A percentile compares a stretch with the other conserved stretches of the same genome.
Evolutionary conservation across 2,113 vertebrate genomes (phyloP).

Genomic region (Ptilorrhoa leucosticta): DNA sequence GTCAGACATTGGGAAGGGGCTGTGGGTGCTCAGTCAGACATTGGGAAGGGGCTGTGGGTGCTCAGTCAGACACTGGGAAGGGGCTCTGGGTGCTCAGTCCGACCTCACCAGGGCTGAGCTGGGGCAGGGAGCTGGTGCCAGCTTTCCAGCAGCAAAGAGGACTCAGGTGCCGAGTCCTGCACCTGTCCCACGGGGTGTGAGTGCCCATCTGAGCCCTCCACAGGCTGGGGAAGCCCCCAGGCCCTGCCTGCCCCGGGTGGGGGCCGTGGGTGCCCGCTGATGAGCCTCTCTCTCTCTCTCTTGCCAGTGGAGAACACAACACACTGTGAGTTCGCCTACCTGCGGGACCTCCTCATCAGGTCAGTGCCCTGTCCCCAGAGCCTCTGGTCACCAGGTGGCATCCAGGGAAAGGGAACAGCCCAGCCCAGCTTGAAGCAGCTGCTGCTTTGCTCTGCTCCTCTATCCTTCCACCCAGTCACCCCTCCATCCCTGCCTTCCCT

Average conservation of each 20-base stretch:
- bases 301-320: conserved; percentile 92
- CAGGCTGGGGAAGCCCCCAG: fast-evolving
- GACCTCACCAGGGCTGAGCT: background rate
- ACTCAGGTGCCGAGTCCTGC: background rate
- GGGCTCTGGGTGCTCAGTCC: background rate
- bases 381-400: background rate
- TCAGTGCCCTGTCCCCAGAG: conserved; percentile 34
- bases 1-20: no score
- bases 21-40: no score
- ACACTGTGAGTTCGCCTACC: conserved; percentile 97
- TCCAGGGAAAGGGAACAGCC: background rate
- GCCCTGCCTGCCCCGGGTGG: fast-evolving
- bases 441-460: background rate
- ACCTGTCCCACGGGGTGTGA: background rate
- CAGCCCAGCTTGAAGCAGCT: background rate
- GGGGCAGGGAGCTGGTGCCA: background rate
- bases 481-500: background rate
- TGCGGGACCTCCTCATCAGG: conserved; percentile 98
- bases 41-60: no score
- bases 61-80: no score
- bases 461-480: background rate
- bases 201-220: background rate
- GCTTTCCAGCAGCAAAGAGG: background rate
- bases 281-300: background rate
- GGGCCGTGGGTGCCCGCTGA: fast-evolving